A percentile compares a stretch with the other conserved stretches of the same genome.
Conservation (phyloP, 2,888 invertebrate species). For the Hipparchia semele region DNA sequence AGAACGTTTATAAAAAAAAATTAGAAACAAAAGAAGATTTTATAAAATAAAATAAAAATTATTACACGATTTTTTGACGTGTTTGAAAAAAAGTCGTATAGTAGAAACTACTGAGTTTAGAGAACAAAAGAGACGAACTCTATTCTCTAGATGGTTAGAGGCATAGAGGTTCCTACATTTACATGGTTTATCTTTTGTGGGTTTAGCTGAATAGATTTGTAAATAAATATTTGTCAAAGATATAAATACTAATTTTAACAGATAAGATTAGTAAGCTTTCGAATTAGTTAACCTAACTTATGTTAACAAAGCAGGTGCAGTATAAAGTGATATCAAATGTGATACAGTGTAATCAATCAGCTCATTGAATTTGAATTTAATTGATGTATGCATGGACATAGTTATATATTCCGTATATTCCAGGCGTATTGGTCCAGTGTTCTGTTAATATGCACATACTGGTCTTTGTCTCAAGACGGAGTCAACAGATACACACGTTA, state of each 20-base stretch:
- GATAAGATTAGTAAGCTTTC: too few species aligned
- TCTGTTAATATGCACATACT: conserved; percentile 35
- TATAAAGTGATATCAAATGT: background rate
- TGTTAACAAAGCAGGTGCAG: conserved; percentile 27
- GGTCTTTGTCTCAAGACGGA: conserved; percentile 23
- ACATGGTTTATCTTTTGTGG: background rate
- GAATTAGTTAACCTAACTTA: background rate
- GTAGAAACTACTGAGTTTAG: too few species aligned
- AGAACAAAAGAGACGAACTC: too few species aligned
- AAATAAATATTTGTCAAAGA: too few species aligned
- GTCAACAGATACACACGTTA: conserved; percentile 35
- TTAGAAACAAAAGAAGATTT: too few species aligned
- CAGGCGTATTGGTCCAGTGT: conserved; percentile 20
- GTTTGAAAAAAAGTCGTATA: too few species aligned
- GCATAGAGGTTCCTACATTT: background rate
- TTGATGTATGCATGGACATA: conserved; percentile 13
- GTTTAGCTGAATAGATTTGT: background rate
- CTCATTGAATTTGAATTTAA: conserved; percentile 19
- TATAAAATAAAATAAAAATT: too few species aligned
- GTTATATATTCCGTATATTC: conserved; percentile 18
- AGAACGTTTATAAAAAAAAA: too few species aligned
- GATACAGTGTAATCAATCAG: conserved; percentile 4
- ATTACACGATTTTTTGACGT: too few species aligned
- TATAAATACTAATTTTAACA: too few species aligned
- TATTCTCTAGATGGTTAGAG: background rate